phyloP scores from a whole-genome alignment of 2,113 vertebrate species.

The Heloderma charlesbogerti region DNA sequence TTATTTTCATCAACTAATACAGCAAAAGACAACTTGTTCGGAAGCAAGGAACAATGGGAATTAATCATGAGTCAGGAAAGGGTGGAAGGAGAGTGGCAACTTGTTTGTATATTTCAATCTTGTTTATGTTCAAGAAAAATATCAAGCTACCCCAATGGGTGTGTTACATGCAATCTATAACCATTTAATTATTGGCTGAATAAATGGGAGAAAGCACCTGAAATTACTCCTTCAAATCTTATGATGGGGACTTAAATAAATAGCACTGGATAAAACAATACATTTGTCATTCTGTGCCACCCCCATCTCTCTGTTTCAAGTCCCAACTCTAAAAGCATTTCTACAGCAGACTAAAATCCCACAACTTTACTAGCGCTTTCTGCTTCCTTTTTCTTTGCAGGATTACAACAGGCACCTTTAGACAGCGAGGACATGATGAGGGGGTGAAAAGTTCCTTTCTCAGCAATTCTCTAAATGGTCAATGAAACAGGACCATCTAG shows the following conservation, averaged over 20 bases:
- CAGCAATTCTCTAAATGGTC: too few species aligned
- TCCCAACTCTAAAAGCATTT: too few species aligned
- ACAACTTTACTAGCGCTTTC: too few species aligned
- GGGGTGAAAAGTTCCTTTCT: too few species aligned
- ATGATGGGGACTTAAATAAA: neutral
- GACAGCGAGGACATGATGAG: too few species aligned
- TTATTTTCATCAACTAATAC: constrained; percentile 17
- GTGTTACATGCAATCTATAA: neutral
- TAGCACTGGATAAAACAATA: neutral
- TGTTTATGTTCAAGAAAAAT: neutral
- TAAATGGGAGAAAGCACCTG: neutral
- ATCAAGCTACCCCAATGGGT: too few species aligned
- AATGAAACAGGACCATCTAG: too few species aligned
- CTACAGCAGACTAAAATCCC: too few species aligned
- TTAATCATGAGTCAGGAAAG: constrained; percentile 16
- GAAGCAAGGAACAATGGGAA: neutral
- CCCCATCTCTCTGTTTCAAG: too few species aligned
- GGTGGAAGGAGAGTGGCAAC: neutral
- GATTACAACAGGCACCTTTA: too few species aligned
- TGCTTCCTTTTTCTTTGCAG: too few species aligned
- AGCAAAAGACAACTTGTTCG: neutral
- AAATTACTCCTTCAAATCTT: neutral
- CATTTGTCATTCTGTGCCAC: neutral
- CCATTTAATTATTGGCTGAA: neutral
- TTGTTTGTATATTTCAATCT: neutral